phyloP scores from a whole-genome alignment of 1,140 invertebrate species.

The Leguminivora glycinivorella region DNA sequence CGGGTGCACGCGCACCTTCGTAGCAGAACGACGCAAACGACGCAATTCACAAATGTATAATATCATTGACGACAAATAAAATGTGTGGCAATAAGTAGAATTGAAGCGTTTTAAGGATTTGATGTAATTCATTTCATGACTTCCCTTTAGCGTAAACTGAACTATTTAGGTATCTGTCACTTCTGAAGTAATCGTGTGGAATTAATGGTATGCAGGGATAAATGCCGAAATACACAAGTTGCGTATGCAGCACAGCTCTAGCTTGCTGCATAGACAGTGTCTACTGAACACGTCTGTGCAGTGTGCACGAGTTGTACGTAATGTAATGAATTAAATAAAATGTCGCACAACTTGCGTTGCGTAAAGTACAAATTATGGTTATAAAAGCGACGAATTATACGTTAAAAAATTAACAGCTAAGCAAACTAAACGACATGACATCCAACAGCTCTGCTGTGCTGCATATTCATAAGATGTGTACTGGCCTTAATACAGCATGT shows the following conservation, averaged over 20 bases:
- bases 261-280: too few relatives aligned
- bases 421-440: too few relatives aligned
- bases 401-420: too few relatives aligned
- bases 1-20: slow-evolving; percentile 37
- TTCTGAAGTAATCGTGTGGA: slow-evolving; percentile 17
- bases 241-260: not conserved
- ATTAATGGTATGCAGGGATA: not conserved
- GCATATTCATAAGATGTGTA: too few relatives aligned
- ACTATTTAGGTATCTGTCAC: not conserved
- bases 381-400: too few relatives aligned
- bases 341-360: not conserved
- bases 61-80: slow-evolving; percentile 43
- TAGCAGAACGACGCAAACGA: slow-evolving; percentile 35
- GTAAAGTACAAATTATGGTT: not conserved
- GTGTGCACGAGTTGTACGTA: not conserved
- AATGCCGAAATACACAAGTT: not conserved
- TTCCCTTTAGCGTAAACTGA: slow-evolving; percentile 22
- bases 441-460: too few relatives aligned
- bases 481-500: too few relatives aligned
- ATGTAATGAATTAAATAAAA: not conserved
- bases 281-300: too few relatives aligned
- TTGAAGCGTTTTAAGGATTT: slow-evolving; percentile 32
- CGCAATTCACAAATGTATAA: not conserved
- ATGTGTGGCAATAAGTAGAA: slow-evolving; percentile 45
- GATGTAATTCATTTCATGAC: slow-evolving; percentile 22